Conservation (phyloP, 2,113 vertebrate genomes). For the Tenrec ecaudatus region DNA sequence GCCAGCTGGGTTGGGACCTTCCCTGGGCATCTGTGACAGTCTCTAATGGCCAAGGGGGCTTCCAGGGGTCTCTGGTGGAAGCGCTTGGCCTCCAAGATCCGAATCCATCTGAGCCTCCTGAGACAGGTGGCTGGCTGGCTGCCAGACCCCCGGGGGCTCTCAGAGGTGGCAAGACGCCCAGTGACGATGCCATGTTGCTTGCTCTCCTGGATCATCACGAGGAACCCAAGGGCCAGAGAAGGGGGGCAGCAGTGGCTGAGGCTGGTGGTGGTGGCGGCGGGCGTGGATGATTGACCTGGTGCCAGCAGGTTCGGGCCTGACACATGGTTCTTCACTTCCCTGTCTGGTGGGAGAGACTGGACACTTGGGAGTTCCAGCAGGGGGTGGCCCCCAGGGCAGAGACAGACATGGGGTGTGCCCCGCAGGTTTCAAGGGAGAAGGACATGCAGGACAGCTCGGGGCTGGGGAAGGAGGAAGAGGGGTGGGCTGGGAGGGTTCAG, state of each 20-base stretch:
- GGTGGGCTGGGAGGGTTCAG: neutral
- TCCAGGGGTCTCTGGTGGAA: neutral
- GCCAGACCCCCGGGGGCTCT: conserved; percentile 75
- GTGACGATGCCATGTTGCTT: neutral
- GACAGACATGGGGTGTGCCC: neutral
- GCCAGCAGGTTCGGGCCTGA: neutral
- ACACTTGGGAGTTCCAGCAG: neutral
- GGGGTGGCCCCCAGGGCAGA: neutral
- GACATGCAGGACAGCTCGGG: too few species aligned
- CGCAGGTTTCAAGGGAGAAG: neutral
- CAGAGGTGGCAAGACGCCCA: conserved; percentile 73
- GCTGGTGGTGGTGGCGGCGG: too few species aligned
- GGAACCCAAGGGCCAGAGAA: conserved; percentile 11
- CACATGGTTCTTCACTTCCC: neutral
- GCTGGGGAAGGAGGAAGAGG: neutral
- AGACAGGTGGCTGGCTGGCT: conserved; percentile 74
- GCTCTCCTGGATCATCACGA: conserved; percentile 25
- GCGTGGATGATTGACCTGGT: neutral
- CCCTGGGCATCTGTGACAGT: neutral
- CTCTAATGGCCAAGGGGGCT: neutral
- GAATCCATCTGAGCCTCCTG: conserved; percentile 70
- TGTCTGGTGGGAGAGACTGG: neutral
- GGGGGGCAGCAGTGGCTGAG: neutral
- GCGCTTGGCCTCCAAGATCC: neutral
- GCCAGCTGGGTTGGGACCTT: neutral